phyloP scores from a whole-genome alignment of 2,113 vertebrate species.

The Lepus americanus region DNA sequence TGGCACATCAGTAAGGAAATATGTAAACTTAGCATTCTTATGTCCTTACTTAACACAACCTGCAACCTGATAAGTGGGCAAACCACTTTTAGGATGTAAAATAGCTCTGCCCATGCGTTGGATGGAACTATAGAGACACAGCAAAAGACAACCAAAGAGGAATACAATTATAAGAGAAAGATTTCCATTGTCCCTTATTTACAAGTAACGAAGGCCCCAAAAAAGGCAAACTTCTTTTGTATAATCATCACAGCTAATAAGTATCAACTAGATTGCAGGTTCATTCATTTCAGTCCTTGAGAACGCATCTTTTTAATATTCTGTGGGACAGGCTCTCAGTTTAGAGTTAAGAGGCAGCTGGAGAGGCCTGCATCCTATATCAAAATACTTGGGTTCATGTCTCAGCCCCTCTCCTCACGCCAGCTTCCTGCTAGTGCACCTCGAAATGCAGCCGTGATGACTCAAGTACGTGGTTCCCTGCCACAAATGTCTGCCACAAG shows the following conservation, averaged over 20 bases:
- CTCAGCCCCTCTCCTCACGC: too few relatives aligned
- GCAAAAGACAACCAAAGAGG: neutral
- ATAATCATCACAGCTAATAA: neutral
- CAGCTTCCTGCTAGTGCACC: too few relatives aligned
- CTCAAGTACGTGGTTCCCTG: too few relatives aligned
- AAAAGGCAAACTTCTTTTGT: neutral
- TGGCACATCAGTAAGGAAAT: neutral
- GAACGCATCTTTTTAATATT: neutral
- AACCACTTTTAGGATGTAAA: slow-evolving; percentile 41
- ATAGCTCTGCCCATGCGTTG: neutral
- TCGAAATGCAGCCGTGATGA: too few relatives aligned
- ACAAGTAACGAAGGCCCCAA: neutral
- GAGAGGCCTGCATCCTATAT: too few relatives aligned
- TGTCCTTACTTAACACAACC: neutral
- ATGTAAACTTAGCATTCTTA: slow-evolving; percentile 39
- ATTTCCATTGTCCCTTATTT: neutral
- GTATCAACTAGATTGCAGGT: neutral
- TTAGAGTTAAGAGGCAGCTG: too few relatives aligned
- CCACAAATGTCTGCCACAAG: too few relatives aligned
- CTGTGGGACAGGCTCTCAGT: neutral
- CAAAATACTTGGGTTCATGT: too few relatives aligned
- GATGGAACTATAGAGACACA: neutral
- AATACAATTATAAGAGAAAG: neutral
- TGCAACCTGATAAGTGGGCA: neutral
- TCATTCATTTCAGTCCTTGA: neutral